Evolutionary conservation across 2,113 vertebrate species (phyloP).

Genomic region (Gallinago undulata): DNA sequence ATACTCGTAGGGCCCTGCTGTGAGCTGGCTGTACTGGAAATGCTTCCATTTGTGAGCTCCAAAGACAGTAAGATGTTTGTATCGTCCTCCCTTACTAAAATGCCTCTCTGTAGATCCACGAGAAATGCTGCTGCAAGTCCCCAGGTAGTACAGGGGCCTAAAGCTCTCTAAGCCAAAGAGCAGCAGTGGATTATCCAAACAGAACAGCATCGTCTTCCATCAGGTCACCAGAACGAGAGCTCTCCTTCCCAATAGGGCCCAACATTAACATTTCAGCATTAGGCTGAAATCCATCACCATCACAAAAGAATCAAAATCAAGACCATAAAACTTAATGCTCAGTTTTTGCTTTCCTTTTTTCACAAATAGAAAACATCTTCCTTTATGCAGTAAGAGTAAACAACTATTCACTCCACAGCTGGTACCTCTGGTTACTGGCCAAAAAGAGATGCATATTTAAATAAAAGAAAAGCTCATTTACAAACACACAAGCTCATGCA

Average conservation of each 20-base stretch:
- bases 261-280: background rate
- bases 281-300: background rate
- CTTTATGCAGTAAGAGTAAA: background rate
- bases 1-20: accelerated
- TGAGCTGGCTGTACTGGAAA: background rate
- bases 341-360: background rate
- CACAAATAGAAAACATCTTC: background rate
- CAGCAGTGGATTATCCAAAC: background rate
- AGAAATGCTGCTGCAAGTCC: background rate
- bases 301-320: background rate
- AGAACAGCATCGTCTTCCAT: background rate
- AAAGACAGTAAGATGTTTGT: background rate
- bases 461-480: background rate
- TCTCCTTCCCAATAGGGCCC: background rate
- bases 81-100: background rate
- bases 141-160: accelerated
- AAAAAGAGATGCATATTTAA: background rate
- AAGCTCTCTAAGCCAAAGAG: background rate
- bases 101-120: background rate
- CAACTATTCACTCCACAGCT: background rate
- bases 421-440: background rate
- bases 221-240: background rate
- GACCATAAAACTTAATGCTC: background rate
- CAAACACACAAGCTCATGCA: background rate
- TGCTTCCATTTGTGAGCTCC: background rate